These are phyloP conservation scores for Baccha elongata DNA, from an alignment of 2,888 invertebrate genomes.

Conservation along the genomic window DNA sequence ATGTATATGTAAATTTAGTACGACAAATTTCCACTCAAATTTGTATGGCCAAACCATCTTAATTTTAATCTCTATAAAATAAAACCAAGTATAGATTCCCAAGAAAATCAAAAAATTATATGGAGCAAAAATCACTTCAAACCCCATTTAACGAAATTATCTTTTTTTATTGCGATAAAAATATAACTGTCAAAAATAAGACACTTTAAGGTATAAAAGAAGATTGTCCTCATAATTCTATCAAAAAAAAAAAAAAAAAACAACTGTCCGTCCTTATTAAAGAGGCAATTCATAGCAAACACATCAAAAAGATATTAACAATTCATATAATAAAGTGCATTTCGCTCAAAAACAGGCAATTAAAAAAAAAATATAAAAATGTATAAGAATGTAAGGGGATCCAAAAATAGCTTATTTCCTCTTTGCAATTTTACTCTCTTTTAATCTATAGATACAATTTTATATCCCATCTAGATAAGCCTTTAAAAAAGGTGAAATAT, in stretches of 20 bases:
- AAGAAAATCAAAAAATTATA: too few species aligned
- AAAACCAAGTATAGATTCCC: too few species aligned
- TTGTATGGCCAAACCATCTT: too few species aligned
- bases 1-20: too few species aligned
- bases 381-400: too few species aligned
- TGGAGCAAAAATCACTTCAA: too few species aligned
- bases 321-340: conserved; percentile 28
- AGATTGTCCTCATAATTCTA: neutral
- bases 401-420: conserved; percentile 61
- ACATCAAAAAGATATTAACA: conserved; percentile 29
- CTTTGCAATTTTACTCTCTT: conserved; percentile 33
- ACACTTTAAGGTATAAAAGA: neutral
- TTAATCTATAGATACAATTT: neutral
- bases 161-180: neutral
- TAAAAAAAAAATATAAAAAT: conserved; percentile 1
- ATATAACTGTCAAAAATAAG: neutral
- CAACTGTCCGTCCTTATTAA: conserved; percentile 23
- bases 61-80: too few species aligned
- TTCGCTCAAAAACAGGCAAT: conserved; percentile 31
- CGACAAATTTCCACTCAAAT: too few species aligned
- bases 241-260: conserved; percentile 19
- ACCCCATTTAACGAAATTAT: too few species aligned
- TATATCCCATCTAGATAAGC: conserved; percentile 3
- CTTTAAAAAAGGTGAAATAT: conserved; percentile 45
- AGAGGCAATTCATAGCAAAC: conserved; percentile 30